Conservation (phyloP, 2,797 vertebrate species). For the Chloroceryle inda region DNA sequence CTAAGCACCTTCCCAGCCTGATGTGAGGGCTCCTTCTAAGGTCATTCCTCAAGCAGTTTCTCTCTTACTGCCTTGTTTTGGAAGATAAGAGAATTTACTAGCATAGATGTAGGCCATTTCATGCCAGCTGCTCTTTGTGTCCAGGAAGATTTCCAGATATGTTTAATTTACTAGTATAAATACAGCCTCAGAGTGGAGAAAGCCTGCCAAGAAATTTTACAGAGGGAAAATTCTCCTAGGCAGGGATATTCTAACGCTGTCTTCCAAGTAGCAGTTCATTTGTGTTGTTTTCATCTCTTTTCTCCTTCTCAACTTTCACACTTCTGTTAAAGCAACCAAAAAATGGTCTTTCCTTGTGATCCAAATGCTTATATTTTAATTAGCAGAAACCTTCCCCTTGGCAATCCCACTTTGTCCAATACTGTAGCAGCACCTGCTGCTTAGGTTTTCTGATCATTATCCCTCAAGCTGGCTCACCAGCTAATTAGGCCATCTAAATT, state of each 20-base stretch:
- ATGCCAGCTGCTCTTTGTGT: slow-evolving; percentile 7
- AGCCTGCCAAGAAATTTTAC: slow-evolving; percentile 21
- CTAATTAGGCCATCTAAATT: background rate
- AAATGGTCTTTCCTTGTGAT: background rate
- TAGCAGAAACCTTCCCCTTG: background rate
- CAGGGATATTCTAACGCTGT: background rate
- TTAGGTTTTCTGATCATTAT: background rate
- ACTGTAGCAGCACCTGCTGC: background rate
- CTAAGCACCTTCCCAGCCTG: background rate
- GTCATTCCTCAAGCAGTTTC: background rate
- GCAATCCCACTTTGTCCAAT: background rate
- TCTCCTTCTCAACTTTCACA: background rate
- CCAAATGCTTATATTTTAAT: background rate
- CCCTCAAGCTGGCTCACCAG: background rate
- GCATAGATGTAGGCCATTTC: background rate
- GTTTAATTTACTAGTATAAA: slow-evolving; percentile 44
- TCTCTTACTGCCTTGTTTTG: slow-evolving; percentile 24
- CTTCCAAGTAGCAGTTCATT: background rate
- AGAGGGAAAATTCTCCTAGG: background rate
- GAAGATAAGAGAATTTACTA: slow-evolving; percentile 38
- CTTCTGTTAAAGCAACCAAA: background rate
- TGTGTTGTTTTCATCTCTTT: background rate
- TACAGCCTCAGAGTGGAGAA: background rate
- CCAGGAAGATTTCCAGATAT: slow-evolving; percentile 34
- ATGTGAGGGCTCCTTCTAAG: slow-evolving; percentile 13